These are phyloP conservation scores for Acleris laterana DNA, from an alignment of 2,888 invertebrate genomes.

Conservation along the genomic window DNA sequence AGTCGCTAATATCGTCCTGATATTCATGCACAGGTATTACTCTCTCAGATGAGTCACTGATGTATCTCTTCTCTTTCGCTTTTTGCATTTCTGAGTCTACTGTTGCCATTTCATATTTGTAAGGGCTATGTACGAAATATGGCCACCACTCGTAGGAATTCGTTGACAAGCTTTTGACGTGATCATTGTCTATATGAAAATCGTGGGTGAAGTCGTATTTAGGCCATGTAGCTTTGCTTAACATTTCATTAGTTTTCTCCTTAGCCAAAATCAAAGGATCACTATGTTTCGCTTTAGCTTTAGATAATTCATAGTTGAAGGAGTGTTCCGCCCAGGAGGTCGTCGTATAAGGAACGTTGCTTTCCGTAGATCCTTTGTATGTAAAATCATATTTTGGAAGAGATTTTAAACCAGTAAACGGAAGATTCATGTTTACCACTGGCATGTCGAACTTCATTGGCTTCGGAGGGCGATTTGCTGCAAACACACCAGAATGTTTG, in stretches of 20 bases:
- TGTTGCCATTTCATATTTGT: conserved; percentile 61
- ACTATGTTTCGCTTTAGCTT: conserved; percentile 50
- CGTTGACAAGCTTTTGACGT: conserved; percentile 61
- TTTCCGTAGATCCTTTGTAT: conserved; percentile 18
- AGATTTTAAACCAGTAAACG: conserved; percentile 7
- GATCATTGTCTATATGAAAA: conserved; percentile 64
- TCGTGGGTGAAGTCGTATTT: conserved; percentile 46
- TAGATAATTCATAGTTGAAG: conserved; percentile 48
- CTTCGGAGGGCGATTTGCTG: background rate
- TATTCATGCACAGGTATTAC: conserved; percentile 70
- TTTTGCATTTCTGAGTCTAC: conserved; percentile 54
- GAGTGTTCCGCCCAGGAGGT: conserved; percentile 37
- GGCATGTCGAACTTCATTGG: conserved; percentile 10
- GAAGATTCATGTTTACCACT: conserved; percentile 8
- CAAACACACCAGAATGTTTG: background rate
- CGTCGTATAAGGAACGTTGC: conserved; percentile 23
- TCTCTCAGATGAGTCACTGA: conserved; percentile 44
- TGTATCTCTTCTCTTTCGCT: conserved; percentile 67
- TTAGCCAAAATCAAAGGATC: conserved; percentile 46
- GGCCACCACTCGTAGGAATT: conserved; percentile 63
- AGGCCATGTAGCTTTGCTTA: background rate
- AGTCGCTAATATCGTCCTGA: conserved; percentile 46
- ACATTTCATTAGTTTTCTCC: conserved; percentile 31
- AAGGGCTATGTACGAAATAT: conserved; percentile 60
- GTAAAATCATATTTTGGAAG: conserved; percentile 6